Evolutionary conservation across 30 jellyfish, hydroid and myxozoan genomes (phyloP).

Genomic region (Hydra vulgaris): DNA sequence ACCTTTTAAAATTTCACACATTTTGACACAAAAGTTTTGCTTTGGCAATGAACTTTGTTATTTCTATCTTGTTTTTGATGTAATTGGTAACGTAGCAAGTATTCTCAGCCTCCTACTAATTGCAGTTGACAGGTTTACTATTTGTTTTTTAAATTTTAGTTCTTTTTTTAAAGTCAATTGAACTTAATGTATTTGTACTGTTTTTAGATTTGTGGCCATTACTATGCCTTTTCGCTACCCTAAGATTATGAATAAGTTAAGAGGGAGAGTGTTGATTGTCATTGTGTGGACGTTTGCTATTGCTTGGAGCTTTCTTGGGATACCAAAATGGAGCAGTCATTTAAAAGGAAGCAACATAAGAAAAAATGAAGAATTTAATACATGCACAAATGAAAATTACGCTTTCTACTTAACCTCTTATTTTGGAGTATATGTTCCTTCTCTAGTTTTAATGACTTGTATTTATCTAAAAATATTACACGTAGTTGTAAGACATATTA

Average conservation of each 20-base stretch:
- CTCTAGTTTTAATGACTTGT: constrained; percentile 58
- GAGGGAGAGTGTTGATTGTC: constrained; percentile 34
- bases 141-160: too few relatives aligned
- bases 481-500: constrained; percentile 56
- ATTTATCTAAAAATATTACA: constrained; percentile 43
- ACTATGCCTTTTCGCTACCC: constrained; percentile 69
- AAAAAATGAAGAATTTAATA: background rate
- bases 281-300: constrained; percentile 69
- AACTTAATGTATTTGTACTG: background rate
- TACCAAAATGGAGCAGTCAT: constrained; percentile 45
- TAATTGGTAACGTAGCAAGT: constrained; percentile 59
- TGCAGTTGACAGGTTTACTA: constrained; percentile 61
- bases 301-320: constrained; percentile 64
- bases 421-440: constrained; percentile 36
- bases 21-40: constrained; percentile 41
- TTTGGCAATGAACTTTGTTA: constrained; percentile 45
- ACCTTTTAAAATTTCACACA: constrained; percentile 56
- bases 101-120: constrained; percentile 61
- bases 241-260: constrained; percentile 30
- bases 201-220: constrained; percentile 34
- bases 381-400: constrained; percentile 47
- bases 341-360: background rate
- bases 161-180: background rate
- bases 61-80: constrained; percentile 46
- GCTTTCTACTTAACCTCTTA: constrained; percentile 27